Conservation (phyloP, 2,113 vertebrate species). For the Rhea americana region DNA sequence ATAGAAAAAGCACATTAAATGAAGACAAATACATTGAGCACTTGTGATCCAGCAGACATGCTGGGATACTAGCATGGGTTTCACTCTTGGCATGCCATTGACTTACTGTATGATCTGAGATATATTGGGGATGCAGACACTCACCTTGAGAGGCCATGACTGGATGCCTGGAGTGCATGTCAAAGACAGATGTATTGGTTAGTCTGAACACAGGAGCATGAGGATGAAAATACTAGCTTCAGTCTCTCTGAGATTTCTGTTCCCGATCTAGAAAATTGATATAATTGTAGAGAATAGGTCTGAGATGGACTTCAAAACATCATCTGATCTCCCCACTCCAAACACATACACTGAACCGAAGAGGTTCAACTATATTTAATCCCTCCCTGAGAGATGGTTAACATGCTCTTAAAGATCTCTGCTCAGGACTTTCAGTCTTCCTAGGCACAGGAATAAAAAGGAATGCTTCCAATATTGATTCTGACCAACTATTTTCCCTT, state of each 20-base stretch:
- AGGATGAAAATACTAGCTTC: neutral
- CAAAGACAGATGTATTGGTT: neutral
- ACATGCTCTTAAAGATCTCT: neutral
- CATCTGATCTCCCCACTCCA: neutral
- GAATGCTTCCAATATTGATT: neutral
- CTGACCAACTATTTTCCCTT: neutral
- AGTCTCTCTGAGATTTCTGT: neutral
- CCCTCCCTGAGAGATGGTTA: neutral
- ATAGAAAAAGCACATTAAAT: slow-evolving; percentile 36
- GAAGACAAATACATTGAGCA: slow-evolving; percentile 18
- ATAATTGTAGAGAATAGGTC: neutral
- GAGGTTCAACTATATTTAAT: neutral
- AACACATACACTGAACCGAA: fast-evolving
- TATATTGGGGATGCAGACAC: neutral
- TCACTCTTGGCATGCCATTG: neutral
- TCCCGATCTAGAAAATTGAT: neutral
- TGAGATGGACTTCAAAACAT: neutral
- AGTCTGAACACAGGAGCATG: neutral
- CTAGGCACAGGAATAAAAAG: neutral
- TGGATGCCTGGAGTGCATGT: neutral
- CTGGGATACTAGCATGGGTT: neutral
- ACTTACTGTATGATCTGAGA: neutral
- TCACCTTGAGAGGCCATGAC: neutral
- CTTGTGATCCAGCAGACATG: neutral
- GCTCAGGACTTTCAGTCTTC: neutral